Percentiles rank a stretch among this genome's conserved stretches.
Evolutionary conservation across 1,140 invertebrate species (phyloP).

Genomic region (Calliphora vicina): DNA sequence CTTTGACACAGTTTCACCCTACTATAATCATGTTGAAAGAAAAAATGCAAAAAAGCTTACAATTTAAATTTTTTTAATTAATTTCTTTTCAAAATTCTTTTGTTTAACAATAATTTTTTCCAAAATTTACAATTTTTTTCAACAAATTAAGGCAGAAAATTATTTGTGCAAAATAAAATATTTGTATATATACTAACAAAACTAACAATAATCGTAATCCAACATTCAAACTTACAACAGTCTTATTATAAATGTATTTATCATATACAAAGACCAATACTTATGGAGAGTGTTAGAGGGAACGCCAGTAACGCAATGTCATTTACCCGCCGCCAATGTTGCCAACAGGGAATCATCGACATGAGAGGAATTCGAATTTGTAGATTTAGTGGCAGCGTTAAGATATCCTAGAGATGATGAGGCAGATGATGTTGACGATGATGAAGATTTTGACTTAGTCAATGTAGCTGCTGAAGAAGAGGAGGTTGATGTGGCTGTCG

Average conservation of each 20-base stretch:
- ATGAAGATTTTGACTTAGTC: neutral
- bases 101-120: neutral
- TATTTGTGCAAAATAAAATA: constrained; percentile 7
- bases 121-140: neutral
- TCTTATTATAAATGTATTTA: neutral
- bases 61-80: neutral
- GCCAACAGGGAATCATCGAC: constrained; percentile 6
- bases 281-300: neutral
- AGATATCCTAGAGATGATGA: neutral
- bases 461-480: neutral
- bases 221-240: neutral
- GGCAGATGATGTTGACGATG: neutral
- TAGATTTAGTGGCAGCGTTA: neutral
- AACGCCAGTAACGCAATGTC: neutral
- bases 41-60: neutral
- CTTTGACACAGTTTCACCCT: no score
- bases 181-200: neutral
- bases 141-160: constrained; percentile 8
- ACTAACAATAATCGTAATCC: neutral
- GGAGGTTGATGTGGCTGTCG: neutral
- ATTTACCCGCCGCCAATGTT: constrained; percentile 7
- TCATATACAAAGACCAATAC: neutral
- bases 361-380: neutral
- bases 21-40: no score
- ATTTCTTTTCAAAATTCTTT: neutral